A percentile compares a stretch with the other conserved stretches of the same genome.
Conservation (phyloP, 2,888 invertebrate species). For the Alviniconcha strummeri region DNA sequence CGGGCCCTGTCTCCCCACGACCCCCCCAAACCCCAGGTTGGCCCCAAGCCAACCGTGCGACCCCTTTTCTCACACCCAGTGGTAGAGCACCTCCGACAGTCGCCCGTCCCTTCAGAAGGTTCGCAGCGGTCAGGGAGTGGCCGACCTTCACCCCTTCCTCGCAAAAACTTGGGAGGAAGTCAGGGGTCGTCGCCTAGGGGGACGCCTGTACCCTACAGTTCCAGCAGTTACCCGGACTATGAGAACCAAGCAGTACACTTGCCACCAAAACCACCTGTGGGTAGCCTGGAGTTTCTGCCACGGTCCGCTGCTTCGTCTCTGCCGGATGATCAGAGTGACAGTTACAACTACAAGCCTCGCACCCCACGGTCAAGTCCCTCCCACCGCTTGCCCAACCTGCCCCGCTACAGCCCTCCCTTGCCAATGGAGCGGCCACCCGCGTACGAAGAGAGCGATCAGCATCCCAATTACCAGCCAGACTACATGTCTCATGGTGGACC, state of each 20-base stretch:
- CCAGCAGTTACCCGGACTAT: constrained; percentile 18
- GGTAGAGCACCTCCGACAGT: constrained; percentile 10
- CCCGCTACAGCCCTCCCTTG: constrained; percentile 24
- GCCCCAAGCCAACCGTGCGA: constrained; percentile 43
- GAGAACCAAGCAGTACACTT: neutral
- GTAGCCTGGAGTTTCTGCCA: constrained; percentile 11
- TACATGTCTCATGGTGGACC: neutral
- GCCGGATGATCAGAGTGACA: neutral
- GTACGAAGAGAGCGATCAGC: constrained; percentile 24
- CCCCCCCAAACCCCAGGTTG: constrained; percentile 45
- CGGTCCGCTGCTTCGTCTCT: neutral
- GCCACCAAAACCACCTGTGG: neutral
- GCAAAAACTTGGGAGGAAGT: constrained; percentile 17
- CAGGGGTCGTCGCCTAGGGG: constrained; percentile 20
- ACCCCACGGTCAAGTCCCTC: constrained; percentile 12
- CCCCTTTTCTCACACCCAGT: neutral
- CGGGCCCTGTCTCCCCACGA: constrained; percentile 37
- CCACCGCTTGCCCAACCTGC: constrained; percentile 17
- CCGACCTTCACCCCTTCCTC: constrained; percentile 31
- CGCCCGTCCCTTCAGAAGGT: constrained; percentile 32
- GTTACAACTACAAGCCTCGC: neutral
- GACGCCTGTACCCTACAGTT: constrained; percentile 12
- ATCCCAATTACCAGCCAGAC: neutral
- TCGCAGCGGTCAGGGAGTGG: constrained; percentile 8
- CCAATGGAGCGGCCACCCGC: constrained; percentile 22